Percentiles rank a stretch among this genome's conserved stretches.
These are phyloP conservation scores for Ranitomeya variabilis DNA, from an alignment of 2,113 vertebrate species.

Conservation along the genomic window DNA sequence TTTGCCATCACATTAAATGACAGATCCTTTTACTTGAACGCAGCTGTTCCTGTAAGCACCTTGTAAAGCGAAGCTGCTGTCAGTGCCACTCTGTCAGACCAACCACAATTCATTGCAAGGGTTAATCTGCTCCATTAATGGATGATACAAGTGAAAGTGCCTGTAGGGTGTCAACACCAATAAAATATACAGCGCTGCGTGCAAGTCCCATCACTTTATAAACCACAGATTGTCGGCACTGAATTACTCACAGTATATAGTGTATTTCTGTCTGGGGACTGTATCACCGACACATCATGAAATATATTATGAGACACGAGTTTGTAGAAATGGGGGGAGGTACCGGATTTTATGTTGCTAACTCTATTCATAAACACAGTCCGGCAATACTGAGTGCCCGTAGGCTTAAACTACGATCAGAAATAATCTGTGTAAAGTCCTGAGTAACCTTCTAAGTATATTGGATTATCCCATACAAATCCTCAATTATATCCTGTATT, in stretches of 20 bases:
- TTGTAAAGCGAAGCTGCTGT: not conserved
- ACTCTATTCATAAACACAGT: too few species aligned
- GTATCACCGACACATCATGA: not conserved
- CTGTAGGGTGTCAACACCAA: slow-evolving; percentile 24
- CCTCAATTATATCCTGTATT: too few species aligned
- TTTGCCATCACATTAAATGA: not conserved
- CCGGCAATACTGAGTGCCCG: not conserved
- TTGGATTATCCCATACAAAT: too few species aligned
- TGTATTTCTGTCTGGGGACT: not conserved
- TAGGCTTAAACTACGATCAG: not conserved
- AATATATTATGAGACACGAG: not conserved
- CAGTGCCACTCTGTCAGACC: not conserved
- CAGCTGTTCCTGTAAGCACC: not conserved
- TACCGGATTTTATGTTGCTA: not conserved
- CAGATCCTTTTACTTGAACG: not conserved
- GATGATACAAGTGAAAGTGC: slow-evolving; percentile 12
- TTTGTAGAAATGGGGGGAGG: not conserved
- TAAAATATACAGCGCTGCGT: slow-evolving; percentile 11
- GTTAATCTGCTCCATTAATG: slow-evolving; percentile 18
- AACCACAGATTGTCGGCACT: not conserved
- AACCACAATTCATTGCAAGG: not conserved
- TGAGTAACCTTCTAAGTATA: too few species aligned
- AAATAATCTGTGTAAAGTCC: too few species aligned
- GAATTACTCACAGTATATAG: not conserved
- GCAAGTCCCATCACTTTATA: slow-evolving; percentile 19